Conservation (phyloP, 1,140 invertebrate genomes). For the Brachystomella parvula region DNA sequence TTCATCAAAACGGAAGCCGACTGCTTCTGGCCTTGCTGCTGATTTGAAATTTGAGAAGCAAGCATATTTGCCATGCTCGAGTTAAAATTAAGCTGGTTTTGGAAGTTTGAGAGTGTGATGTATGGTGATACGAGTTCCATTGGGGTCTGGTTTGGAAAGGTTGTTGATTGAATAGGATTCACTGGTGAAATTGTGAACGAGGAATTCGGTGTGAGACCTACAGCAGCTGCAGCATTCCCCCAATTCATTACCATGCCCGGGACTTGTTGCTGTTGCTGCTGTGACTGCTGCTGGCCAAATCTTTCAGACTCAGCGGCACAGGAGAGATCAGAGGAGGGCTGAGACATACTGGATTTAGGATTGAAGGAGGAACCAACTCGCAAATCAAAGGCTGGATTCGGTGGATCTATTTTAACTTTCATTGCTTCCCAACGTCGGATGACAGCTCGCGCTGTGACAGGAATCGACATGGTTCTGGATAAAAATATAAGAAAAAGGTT, state of each 20-base stretch:
- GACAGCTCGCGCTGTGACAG: slow-evolving; percentile 70
- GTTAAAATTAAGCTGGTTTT: slow-evolving; percentile 19
- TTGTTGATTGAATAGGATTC: not conserved
- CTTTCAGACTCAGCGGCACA: slow-evolving; percentile 31
- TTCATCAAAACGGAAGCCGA: slow-evolving; percentile 19
- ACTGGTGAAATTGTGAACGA: slow-evolving; percentile 15
- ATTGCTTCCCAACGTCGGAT: slow-evolving; percentile 54
- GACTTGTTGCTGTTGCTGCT: slow-evolving; percentile 21
- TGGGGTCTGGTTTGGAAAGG: not conserved
- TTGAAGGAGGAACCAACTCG: slow-evolving; percentile 29
- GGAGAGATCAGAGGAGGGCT: slow-evolving; percentile 21
- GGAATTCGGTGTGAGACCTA: not conserved
- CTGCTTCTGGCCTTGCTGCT: not conserved
- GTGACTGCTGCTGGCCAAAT: slow-evolving; percentile 13
- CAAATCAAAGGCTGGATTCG: slow-evolving; percentile 38
- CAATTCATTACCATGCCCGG: slow-evolving; percentile 29
- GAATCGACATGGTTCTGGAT: slow-evolving; percentile 78
- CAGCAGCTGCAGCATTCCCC: slow-evolving; percentile 25
- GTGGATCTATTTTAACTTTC: slow-evolving; percentile 37
- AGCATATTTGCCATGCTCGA: slow-evolving; percentile 23
- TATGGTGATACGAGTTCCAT: slow-evolving; percentile 20
- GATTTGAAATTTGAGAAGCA: slow-evolving; percentile 10
- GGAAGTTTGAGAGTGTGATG: slow-evolving; percentile 19
- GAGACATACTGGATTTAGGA: slow-evolving; percentile 11
- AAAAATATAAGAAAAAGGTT: not conserved